A percentile compares a stretch with the other conserved stretches of the same genome.
Conservation (phyloP, 2,113 vertebrate genomes). For the Turnix velox region DNA sequence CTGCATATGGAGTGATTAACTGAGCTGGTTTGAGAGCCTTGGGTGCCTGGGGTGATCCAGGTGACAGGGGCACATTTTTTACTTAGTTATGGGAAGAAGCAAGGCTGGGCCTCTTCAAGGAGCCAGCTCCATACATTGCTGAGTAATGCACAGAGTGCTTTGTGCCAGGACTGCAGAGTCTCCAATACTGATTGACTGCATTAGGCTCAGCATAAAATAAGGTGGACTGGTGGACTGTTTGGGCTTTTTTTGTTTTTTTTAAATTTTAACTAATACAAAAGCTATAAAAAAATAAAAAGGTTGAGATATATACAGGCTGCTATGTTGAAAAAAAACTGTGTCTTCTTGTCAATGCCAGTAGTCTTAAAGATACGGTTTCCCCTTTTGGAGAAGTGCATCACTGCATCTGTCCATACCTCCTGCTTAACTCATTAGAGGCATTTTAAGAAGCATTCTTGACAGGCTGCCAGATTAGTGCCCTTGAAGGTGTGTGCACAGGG, state of each 20-base stretch:
- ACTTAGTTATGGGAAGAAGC: neutral
- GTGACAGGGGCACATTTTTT: neutral
- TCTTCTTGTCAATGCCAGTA: neutral
- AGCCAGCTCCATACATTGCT: neutral
- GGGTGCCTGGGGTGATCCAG: neutral
- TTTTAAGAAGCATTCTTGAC: neutral
- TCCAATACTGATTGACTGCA: neutral
- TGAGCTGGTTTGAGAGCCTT: neutral
- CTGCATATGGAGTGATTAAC: neutral
- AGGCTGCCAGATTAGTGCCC: neutral
- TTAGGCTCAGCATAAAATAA: neutral
- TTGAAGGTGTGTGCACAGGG: neutral
- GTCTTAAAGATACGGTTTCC: neutral
- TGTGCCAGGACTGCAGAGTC: constrained; percentile 43
- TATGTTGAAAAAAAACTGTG: neutral
- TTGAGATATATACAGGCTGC: neutral
- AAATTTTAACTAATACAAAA: neutral
- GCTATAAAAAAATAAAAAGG: rapidly evolving
- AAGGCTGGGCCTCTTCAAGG: neutral
- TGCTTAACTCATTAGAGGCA: neutral
- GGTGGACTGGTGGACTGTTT: neutral
- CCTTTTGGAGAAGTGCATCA: neutral
- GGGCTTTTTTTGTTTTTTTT: neutral
- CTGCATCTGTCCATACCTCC: neutral
- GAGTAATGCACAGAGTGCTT: neutral